A percentile compares a stretch with the other conserved stretches of the same genome.
Evolutionary conservation across 2,888 invertebrate species (phyloP).

Genomic region (Andrena trimmerana): DNA sequence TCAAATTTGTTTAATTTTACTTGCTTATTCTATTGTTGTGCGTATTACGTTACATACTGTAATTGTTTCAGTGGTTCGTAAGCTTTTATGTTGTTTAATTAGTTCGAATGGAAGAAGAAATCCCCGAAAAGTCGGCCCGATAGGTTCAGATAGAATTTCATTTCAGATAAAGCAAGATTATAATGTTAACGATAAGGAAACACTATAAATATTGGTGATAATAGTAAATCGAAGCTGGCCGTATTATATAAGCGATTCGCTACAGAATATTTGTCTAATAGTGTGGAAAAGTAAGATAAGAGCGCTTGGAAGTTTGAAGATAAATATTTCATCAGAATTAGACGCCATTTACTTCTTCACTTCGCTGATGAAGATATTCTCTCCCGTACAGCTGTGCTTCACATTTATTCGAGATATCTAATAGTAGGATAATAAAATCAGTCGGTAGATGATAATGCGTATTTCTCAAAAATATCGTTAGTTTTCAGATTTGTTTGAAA

Average conservation of each 20-base stretch:
- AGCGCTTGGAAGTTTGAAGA: slow-evolving; percentile 36
- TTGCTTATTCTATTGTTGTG: background rate
- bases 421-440: background rate
- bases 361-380: slow-evolving; percentile 9
- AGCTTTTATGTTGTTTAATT: background rate
- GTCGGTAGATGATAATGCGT: background rate
- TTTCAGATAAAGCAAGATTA: slow-evolving; percentile 48
- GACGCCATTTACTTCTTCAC: slow-evolving; percentile 13
- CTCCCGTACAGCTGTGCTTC: background rate
- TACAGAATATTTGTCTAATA: slow-evolving; percentile 37
- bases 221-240: slow-evolving; percentile 24
- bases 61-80: background rate
- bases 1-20: background rate
- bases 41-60: background rate
- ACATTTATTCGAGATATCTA: too few relatives aligned
- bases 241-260: slow-evolving; percentile 46
- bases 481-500: background rate
- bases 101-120: background rate
- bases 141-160: slow-evolving; percentile 30
- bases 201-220: slow-evolving; percentile 41
- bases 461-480: background rate
- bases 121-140: slow-evolving; percentile 11
- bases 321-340: slow-evolving; percentile 45
- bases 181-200: slow-evolving; percentile 42
- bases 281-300: slow-evolving; percentile 49